phyloP scores from a whole-genome alignment of 2,797 vertebrate genomes.

The Miichthys miiuy region DNA sequence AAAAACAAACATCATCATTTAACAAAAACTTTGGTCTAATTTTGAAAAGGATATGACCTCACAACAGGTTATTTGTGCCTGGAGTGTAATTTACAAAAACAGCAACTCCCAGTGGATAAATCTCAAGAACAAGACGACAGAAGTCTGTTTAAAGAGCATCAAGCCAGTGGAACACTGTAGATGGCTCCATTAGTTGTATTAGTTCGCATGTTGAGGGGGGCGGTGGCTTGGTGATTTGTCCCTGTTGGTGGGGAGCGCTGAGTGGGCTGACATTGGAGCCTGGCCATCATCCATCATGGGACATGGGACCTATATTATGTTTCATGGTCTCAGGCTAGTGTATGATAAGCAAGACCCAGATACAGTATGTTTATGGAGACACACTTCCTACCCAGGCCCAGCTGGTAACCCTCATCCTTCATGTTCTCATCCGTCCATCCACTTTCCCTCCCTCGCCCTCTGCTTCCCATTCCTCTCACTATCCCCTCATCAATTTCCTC shows the following conservation, averaged over 20 bases:
- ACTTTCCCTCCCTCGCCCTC: constrained; percentile 10
- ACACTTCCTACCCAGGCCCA: constrained; percentile 50
- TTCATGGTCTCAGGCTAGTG: constrained; percentile 62
- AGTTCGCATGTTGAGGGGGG: constrained; percentile 58
- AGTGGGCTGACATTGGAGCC: constrained; percentile 70
- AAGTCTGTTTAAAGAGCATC: constrained; percentile 54
- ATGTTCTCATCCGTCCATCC: constrained; percentile 61
- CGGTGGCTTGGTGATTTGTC: constrained; percentile 74
- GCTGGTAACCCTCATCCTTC: constrained; percentile 65
- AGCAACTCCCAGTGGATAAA: constrained; percentile 44
- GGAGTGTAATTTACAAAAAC: constrained; percentile 42
- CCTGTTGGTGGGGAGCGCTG: constrained; percentile 68
- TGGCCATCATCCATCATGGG: constrained; percentile 78
- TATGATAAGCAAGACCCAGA: constrained; percentile 74
- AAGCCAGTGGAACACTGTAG: constrained; percentile 47
- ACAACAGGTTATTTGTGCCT: constrained; percentile 5
- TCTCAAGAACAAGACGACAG: constrained; percentile 29
- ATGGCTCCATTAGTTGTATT: constrained; percentile 80
- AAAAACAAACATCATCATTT: constrained; percentile 16
- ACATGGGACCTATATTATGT: constrained; percentile 69
- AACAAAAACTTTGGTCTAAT: constrained; percentile 17
- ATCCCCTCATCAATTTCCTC: constrained; percentile 54
- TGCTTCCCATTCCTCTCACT: constrained; percentile 38
- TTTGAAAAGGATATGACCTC: constrained; percentile 8
- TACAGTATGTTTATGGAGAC: constrained; percentile 75